Base-by-base conservation (phyloP, 2,888 invertebrate genomes). In the Cosmia pyralina region DNA sequence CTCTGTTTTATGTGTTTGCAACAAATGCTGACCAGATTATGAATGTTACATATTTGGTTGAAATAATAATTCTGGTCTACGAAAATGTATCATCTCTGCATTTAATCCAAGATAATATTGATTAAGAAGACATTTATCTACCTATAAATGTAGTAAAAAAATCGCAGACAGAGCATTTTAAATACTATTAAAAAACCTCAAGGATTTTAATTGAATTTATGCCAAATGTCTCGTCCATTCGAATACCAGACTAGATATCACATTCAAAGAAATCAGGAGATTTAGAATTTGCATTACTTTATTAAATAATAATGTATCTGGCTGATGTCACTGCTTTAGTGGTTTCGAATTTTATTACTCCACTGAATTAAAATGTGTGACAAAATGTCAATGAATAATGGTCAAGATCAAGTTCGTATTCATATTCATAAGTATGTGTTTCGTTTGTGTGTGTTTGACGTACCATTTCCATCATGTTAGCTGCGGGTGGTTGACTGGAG, bases 401-500 rank as follows among this genome's bases (percentile, higher is more conserved):
- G 72, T 82, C 79, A 86, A 86, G 75, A 78, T 84, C 85, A 83
- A 84, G 72, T 72, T 80, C 75, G 38, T 63, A 75, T 85, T 41
- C 28, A 73, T 77, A 75, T 87, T 81, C 48, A 75, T 71, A 44
- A 65, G 55, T 17, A 38, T 57, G 53, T 71, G 34, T 53, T 69
- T 63, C 13, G 63, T 34, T 58, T 64, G 28, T 46, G 50, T 55
- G 38, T 55, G 38, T 63, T n/a, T 71, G 44, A 85, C 96, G 93
- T 94, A 98, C 98, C 97, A 98, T 97, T 96, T 98, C 98, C 95
- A 97, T 97, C 98, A 98, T 98, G 94, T 98, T 98, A 86, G 98
- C 97, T 44, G 98, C 98, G 69, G 98, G 97, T 34, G 98, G 98
- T 89, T 98, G 98, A 82, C 96, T 96, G 84, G 97, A 96, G 88